A percentile compares a stretch with the other conserved stretches of the same genome.
phyloP scores from a whole-genome alignment of 1,140 invertebrate species.

The Trichomalopsis sarcophagae region DNA sequence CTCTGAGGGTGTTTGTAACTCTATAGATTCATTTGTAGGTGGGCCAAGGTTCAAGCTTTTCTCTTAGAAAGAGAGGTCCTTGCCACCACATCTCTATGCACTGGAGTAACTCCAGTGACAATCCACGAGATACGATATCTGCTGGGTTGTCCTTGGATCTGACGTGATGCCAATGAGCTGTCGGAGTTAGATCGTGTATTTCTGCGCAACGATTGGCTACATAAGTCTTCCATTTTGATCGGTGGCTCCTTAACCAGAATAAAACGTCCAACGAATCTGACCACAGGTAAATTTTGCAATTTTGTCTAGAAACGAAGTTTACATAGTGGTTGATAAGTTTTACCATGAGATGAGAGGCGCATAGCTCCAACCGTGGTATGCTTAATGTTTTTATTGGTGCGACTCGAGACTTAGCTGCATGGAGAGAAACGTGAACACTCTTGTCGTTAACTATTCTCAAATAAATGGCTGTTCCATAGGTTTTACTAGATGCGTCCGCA shows the following conservation, averaged over 20 bases:
- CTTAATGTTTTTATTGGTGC: conserved; percentile 52
- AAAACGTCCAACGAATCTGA: conserved; percentile 60
- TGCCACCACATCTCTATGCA: conserved; percentile 61
- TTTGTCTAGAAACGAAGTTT: neutral
- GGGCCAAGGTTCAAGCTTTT: neutral
- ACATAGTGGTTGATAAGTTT: conserved; percentile 59
- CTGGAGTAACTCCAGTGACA: neutral
- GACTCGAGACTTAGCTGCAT: conserved; percentile 56
- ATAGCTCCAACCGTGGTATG: conserved; percentile 57
- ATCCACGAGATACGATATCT: conserved; percentile 49
- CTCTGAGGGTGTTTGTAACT: no score
- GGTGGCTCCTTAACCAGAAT: conserved; percentile 59
- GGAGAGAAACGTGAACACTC: conserved; percentile 37
- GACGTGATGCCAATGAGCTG: conserved; percentile 42
- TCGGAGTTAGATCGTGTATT: conserved; percentile 56
- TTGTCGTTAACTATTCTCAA: conserved; percentile 7
- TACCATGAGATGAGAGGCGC: conserved; percentile 31
- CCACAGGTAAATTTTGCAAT: conserved; percentile 38
- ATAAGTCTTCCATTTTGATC: conserved; percentile 60
- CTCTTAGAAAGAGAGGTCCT: conserved; percentile 56
- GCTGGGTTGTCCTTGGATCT: conserved; percentile 26
- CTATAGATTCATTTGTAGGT: neutral
- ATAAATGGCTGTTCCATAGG: conserved; percentile 59
- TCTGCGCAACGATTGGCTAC: conserved; percentile 62
- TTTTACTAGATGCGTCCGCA: conserved; percentile 55